Base-by-base conservation (phyloP, 2,888 invertebrate species). In the Mesorhabditis belari region DNA sequence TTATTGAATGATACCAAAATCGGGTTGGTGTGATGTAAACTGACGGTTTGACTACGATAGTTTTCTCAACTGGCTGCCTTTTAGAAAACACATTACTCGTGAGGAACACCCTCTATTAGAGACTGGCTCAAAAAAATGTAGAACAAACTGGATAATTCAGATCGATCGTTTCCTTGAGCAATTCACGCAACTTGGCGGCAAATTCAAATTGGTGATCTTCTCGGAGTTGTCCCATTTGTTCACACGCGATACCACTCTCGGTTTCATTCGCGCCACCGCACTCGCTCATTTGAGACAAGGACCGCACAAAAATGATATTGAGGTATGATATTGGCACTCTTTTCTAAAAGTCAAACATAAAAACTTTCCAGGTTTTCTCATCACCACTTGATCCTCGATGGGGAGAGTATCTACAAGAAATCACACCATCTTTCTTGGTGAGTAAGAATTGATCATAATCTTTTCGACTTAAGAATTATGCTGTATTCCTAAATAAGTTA, bases 341-440 rank as follows among this genome's bases (percentile, higher is more conserved):
- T 51, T 51, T 19, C 26, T 54, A 54, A 35, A 12, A 19, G 21
- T n/a, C 17, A 51, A 51, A 51, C n/a, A 55, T 29, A 27, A 21
- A 6, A 6, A 53, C 21, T 21, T 21, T 61, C 29, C 35, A 61
- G 61, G 69, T 69, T 50, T 79, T 79, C 65, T 63, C 65, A 3
- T 72, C 69, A 35, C 79, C 79, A 6, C 60, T 70, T 17, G 78
- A 77, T 65, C 64, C 70, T 6, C 59, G 62, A 59, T 80, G 78
- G 78, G 65, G 64, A 19, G 65, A 70, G 12, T 73, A 74, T 58
- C 61, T 79, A 52, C 60, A 70, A 28, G 75, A 77, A 51, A 55
- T 80, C 49, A 79, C 78, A 17, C 79, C 79, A 9, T 80, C 79
- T 1, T 79, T 79, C 63, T 55, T 79, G 63, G 64, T 70, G 5